These are phyloP conservation scores for Eupithecia abbreviata DNA, from an alignment of 2,888 invertebrate genomes.

Conservation along the genomic window DNA sequence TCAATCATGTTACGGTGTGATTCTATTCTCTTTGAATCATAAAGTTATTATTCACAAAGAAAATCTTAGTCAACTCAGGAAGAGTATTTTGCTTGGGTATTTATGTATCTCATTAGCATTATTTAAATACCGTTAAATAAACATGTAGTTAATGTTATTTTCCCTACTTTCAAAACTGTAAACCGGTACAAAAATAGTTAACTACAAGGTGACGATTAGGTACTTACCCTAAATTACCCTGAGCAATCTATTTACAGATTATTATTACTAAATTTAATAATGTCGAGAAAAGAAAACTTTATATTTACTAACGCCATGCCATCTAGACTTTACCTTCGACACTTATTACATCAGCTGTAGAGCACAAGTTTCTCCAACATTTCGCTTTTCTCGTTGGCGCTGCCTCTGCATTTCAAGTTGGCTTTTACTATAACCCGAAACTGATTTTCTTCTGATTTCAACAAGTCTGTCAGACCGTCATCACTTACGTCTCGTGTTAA, in stretches of 20 bases:
- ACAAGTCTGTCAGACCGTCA: not conserved
- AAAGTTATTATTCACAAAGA: not conserved
- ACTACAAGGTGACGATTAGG: not conserved
- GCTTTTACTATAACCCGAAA: not conserved
- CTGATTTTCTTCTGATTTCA: not conserved
- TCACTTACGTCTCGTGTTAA: not conserved
- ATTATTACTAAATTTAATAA: not conserved
- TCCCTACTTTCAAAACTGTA: not conserved
- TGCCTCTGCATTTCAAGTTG: not conserved
- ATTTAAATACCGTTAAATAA: no score
- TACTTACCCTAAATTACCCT: not conserved
- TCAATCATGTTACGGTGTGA: not conserved
- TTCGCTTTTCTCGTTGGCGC: not conserved
- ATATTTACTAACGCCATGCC: not conserved
- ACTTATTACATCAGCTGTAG: not conserved
- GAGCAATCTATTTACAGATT: not conserved
- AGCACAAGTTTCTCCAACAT: not conserved
- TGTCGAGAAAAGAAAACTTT: not conserved
- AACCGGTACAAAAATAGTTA: not conserved
- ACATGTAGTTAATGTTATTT: no score
- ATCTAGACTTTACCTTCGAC: not conserved
- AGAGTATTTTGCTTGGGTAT: no score
- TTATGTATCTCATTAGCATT: no score
- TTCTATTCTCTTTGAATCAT: not conserved
- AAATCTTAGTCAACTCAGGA: not conserved